Evolutionary conservation across 2,888 invertebrate genomes (phyloP).

Genomic region (Brachyopa scutellaris): DNA sequence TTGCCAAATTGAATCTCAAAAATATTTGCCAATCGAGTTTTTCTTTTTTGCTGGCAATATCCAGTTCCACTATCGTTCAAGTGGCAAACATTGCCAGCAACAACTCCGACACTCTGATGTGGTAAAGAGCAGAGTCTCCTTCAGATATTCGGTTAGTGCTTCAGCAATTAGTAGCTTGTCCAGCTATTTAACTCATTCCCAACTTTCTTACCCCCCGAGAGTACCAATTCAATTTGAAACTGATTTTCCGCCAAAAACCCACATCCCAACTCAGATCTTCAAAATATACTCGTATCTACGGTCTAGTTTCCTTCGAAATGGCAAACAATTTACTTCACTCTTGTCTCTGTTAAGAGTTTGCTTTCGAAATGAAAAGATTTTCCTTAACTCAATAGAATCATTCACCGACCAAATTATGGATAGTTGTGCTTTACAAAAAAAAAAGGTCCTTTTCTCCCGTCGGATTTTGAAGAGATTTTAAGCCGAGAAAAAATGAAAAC

Average conservation of each 20-base stretch:
- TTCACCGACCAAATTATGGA: not conserved
- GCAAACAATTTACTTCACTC: not conserved
- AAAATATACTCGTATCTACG: too few species aligned
- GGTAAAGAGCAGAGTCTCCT: too few species aligned
- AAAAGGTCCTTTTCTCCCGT: not conserved
- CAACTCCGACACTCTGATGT: too few species aligned
- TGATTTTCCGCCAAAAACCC: conserved; percentile 19
- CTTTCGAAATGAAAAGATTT: not conserved
- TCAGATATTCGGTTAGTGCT: not conserved
- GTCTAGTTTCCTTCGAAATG: not conserved
- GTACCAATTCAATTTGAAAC: conserved; percentile 28
- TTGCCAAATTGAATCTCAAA: too few species aligned
- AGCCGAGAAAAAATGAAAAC: conserved; percentile 11
- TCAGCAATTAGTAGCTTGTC: not conserved
- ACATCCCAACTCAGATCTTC: conserved; percentile 6
- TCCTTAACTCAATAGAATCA: not conserved
- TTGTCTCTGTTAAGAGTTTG: not conserved
- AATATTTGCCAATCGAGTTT: too few species aligned
- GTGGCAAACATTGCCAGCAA: too few species aligned
- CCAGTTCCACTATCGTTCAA: too few species aligned
- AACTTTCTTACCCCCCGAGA: too few species aligned
- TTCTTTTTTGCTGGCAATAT: too few species aligned
- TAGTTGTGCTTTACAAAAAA: conserved; percentile 2
- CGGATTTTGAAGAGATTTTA: conserved; percentile 1
- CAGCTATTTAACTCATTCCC: too few species aligned